These are phyloP conservation scores for Eretmocerus hayati DNA, from an alignment of 2,888 invertebrate genomes.

Conservation along the genomic window DNA sequence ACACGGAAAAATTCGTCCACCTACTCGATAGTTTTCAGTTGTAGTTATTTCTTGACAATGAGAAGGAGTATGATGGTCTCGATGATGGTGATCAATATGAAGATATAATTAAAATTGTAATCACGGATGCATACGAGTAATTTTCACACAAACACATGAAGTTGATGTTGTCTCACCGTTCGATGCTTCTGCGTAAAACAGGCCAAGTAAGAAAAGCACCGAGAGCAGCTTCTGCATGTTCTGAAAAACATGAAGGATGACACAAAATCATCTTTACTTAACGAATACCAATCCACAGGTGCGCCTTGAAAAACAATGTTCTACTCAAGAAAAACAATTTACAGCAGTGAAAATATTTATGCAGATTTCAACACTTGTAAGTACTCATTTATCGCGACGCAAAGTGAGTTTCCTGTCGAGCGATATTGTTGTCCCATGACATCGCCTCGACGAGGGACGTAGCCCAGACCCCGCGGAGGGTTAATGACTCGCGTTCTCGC, in stretches of 20 bases:
- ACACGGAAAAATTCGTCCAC: too few relatives aligned
- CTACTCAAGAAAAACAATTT: too few relatives aligned
- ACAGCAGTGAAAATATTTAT: too few relatives aligned
- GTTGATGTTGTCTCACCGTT: too few relatives aligned
- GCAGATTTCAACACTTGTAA: too few relatives aligned
- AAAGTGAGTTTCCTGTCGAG: conserved; percentile 2
- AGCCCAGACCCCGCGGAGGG: conserved; percentile 5
- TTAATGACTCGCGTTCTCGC: conserved; percentile 15
- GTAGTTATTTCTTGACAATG: too few relatives aligned
- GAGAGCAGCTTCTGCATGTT: conserved; percentile 17
- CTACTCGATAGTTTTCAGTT: too few relatives aligned
- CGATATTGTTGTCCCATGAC: background rate
- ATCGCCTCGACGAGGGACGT: background rate
- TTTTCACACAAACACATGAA: background rate
- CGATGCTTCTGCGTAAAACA: background rate
- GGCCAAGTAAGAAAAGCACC: conserved; percentile 10
- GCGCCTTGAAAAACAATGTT: too few relatives aligned
- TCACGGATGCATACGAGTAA: background rate
- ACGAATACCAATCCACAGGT: too few relatives aligned
- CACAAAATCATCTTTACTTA: too few relatives aligned
- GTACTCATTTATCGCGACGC: background rate
- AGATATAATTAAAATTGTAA: background rate
- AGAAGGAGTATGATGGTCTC: too few relatives aligned
- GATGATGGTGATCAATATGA: background rate
- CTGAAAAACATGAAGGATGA: too few relatives aligned